Conservation (phyloP, 2,797 vertebrate genomes). For the Rhinichthys osculus region DNA sequence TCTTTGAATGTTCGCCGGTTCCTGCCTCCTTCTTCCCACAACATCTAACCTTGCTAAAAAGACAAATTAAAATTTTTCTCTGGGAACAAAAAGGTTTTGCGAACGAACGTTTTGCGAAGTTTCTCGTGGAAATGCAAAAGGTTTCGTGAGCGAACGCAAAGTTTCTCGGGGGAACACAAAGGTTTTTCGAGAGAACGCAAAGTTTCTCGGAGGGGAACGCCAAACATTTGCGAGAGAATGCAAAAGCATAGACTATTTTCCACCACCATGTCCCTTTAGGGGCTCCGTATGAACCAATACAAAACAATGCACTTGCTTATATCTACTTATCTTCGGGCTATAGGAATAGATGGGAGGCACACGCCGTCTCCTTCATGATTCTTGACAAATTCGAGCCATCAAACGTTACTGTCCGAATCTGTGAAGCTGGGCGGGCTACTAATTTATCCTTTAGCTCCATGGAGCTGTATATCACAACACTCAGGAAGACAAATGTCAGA, state of each 20-base stretch:
- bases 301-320: constrained; percentile 18
- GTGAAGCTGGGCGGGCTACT: constrained; percentile 77
- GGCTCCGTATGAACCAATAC: neutral
- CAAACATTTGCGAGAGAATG: neutral
- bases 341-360: constrained; percentile 62
- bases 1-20: too few species aligned
- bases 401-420: constrained; percentile 70
- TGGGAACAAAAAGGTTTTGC: neutral
- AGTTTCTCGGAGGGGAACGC: neutral
- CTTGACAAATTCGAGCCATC: constrained; percentile 72
- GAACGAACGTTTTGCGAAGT: fast-evolving
- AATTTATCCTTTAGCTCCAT: constrained; percentile 85
- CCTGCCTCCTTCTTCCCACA: too few species aligned
- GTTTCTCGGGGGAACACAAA: neutral
- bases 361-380: constrained; percentile 67
- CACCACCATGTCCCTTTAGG: neutral
- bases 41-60: too few species aligned
- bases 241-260: neutral
- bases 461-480: constrained; percentile 84
- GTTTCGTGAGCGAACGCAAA: too few species aligned
- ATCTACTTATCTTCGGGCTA: constrained; percentile 15
- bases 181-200: neutral
- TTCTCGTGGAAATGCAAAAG: neutral
- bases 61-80: neutral
- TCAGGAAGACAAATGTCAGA: constrained; percentile 87